phyloP scores from a whole-genome alignment of 2,113 vertebrate genomes.

The Otis tarda region DNA sequence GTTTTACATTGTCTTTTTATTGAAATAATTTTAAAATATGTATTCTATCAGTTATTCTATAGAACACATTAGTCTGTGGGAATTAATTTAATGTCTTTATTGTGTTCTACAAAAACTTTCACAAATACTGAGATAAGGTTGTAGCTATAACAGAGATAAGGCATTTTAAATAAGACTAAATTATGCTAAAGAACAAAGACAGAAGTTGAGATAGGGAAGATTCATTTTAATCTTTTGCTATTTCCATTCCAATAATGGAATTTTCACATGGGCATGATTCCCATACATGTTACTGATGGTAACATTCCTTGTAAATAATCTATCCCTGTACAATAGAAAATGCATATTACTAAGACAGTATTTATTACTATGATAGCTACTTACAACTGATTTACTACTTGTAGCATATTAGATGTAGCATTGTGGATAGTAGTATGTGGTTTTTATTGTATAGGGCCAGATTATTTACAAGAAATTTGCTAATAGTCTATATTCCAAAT shows the following conservation, averaged over 20 bases:
- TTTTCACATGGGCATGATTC: background rate
- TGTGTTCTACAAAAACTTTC: background rate
- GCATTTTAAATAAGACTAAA: background rate
- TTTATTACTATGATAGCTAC: background rate
- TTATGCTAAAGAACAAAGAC: background rate
- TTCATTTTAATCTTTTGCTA: background rate
- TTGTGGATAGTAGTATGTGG: too few relatives aligned
- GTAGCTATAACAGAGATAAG: background rate
- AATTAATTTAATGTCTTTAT: background rate
- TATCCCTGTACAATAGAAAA: background rate
- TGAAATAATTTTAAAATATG: background rate
- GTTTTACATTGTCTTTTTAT: background rate
- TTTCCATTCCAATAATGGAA: background rate
- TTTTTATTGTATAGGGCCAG: background rate
- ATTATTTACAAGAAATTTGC: background rate
- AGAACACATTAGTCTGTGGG: background rate
- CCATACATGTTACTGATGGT: background rate
- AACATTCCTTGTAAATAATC: background rate
- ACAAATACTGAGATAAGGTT: background rate
- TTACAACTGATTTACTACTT: background rate
- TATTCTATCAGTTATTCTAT: background rate
- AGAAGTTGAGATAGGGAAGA: background rate
- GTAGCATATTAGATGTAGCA: background rate
- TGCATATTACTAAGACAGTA: background rate
- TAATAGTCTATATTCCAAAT: background rate